A percentile compares a stretch with the other conserved stretches of the same genome.
These are phyloP conservation scores for Troglohyphantes excavatus DNA, from an alignment of 2,888 invertebrate species.

Conservation along the genomic window DNA sequence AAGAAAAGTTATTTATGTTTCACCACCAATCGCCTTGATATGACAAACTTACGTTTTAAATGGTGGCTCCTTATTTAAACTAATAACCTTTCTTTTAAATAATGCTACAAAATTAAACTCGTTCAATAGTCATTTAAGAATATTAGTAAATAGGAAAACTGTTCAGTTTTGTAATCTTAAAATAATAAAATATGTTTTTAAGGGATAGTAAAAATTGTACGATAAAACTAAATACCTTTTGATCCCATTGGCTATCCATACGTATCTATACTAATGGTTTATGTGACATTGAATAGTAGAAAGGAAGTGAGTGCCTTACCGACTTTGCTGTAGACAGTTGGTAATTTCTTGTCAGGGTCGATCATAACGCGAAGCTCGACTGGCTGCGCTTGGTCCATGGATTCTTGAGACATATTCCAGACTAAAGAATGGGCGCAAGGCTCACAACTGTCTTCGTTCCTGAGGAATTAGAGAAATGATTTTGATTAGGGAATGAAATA, in stretches of 20 bases:
- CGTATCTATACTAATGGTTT: not conserved
- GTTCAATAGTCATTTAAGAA: too few relatives aligned
- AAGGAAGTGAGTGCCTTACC: conserved; percentile 58
- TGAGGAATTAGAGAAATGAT: too few relatives aligned
- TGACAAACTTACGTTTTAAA: too few relatives aligned
- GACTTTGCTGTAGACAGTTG: conserved; percentile 80
- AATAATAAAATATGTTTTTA: not conserved
- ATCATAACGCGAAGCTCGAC: conserved; percentile 79
- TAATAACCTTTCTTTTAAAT: too few relatives aligned
- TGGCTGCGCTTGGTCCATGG: conserved; percentile 74
- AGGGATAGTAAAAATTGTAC: not conserved
- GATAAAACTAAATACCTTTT: not conserved
- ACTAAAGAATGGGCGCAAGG: conserved; percentile 67
- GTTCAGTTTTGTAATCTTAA: conserved; percentile 58
- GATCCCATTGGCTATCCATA: not conserved
- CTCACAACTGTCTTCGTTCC: conserved; percentile 70
- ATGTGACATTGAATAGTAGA: not conserved
- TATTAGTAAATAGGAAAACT: conserved; percentile 25
- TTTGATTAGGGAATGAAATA: too few relatives aligned
- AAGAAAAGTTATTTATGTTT: too few relatives aligned
- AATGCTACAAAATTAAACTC: too few relatives aligned
- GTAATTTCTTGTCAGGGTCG: conserved; percentile 79
- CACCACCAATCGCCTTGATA: too few relatives aligned
- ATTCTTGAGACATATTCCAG: conserved; percentile 75
- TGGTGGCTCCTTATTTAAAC: too few relatives aligned